phyloP scores from a whole-genome alignment of 1,140 invertebrate species.

The Anastrepha obliqua region DNA sequence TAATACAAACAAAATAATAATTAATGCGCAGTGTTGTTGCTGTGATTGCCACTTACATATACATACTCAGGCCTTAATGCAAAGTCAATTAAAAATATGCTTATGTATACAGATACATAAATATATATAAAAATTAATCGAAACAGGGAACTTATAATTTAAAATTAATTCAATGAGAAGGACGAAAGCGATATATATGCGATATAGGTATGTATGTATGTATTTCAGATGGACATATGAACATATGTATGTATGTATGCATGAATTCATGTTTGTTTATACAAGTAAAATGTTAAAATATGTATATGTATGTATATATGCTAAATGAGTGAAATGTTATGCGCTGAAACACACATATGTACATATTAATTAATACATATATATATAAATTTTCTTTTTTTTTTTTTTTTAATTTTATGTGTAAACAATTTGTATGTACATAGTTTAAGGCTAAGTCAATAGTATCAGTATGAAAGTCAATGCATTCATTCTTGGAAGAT shows the following conservation, averaged over 20 bases:
- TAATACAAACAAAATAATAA: slow-evolving; percentile 52
- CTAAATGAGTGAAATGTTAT: slow-evolving; percentile 27
- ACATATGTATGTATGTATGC: neutral
- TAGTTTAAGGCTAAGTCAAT: slow-evolving; percentile 27
- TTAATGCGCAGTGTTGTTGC: slow-evolving; percentile 53
- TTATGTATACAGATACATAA: neutral
- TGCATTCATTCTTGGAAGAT: slow-evolving; percentile 39
- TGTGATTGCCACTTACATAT: slow-evolving; percentile 49
- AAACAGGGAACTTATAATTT: slow-evolving; percentile 30
- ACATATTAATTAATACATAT: neutral
- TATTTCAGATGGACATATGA: neutral
- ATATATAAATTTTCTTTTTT: neutral
- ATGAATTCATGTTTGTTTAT: neutral
- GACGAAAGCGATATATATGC: slow-evolving; percentile 25
- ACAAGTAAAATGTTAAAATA: too few species aligned
- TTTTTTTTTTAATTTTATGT: neutral
- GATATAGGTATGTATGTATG: neutral
- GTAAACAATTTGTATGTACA: slow-evolving; percentile 5
- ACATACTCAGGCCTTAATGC: slow-evolving; percentile 38
- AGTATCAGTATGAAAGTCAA: slow-evolving; percentile 26
- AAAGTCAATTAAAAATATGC: slow-evolving; percentile 21
- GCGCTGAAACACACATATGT: neutral
- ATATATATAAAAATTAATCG: slow-evolving; percentile 21
- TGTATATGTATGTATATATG: neutral
- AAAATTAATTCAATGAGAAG: slow-evolving; percentile 28